Percentiles rank a stretch among this genome's conserved stretches.
Conservation (phyloP, 35 echinoderm and acorn worm genomes). For the Ptychodera flava region DNA sequence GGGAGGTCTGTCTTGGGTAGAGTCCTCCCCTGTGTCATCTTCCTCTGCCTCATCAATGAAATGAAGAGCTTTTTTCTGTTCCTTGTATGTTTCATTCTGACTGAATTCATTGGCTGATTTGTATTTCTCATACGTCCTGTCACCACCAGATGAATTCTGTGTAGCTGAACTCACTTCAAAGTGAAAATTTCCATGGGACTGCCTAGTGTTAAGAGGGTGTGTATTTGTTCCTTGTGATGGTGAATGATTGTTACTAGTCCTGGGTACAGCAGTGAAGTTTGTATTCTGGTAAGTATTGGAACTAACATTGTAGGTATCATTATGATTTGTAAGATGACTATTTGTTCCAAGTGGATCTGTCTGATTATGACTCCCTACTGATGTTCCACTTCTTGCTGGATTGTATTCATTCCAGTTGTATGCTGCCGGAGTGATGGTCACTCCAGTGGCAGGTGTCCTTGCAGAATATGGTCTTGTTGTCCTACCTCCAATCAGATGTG, state of each 20-base stretch:
- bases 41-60: not conserved
- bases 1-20: not conserved
- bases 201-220: not conserved
- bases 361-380: not conserved
- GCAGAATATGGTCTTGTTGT: constrained; percentile 48
- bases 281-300: no score
- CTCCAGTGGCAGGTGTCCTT: constrained; percentile 61
- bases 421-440: constrained; percentile 23
- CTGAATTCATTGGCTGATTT: not conserved
- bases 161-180: not conserved
- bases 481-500: not conserved
- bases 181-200: no score
- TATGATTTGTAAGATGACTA: not conserved
- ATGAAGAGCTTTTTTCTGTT: not conserved
- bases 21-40: not conserved
- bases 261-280: no score
- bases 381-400: not conserved
- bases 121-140: not conserved
- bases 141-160: not conserved
- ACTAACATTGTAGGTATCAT: no score
- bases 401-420: not conserved
- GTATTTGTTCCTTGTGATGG: not conserved
- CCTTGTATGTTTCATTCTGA: not conserved
- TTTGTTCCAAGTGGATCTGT: not conserved
- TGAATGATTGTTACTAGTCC: not conserved